Base-by-base conservation (phyloP, 1,140 invertebrate genomes). In the Drosophila neocordata region DNA sequence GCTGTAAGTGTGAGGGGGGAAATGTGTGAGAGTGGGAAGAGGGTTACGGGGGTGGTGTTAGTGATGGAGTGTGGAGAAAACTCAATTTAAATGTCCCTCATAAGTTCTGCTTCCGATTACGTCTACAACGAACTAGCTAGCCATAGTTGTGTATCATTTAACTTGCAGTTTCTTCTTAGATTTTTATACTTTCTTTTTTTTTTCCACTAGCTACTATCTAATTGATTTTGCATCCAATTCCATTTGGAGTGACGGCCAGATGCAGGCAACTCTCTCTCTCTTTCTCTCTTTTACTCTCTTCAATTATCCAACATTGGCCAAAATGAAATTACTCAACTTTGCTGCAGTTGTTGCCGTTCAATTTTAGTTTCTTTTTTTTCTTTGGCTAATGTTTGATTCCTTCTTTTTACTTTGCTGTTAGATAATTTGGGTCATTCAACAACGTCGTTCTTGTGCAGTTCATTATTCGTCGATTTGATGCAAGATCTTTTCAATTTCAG, bases 391-490 rank as follows among this genome's bases (percentile, higher is more conserved):
- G 51, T 68, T 74, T 61, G 72, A 74, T 61, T 67, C 53, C 22
- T 18, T 63, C 31, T 37, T 15, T 52, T 53, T 4, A 48, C 56
- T 38, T 38, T 8, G 22, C 22, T 15, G 7, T 48, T 48, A 51
- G 63, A 65, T 65, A 69, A 82, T 73, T 77, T 62, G 60, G 74
- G 74, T 83, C 80, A 74, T 62, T 62, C 24, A 44, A 73, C 48
- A 57, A 18, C n/a, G 53, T 51, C 65, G 15, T 15, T 59, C 20
- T 53, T 48, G 66, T 48, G 44, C 34, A 61, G 65, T 82, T 77
- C 59, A 72, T 74, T 77, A 78, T 78, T 67, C 55, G 56, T 78
- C 79, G 79, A 82, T 82, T 82, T 82, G 60, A 51, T 48, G 74
- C 79, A 82, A 57, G 66, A 62, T 20, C 57, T 37, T 34, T 62